Evolutionary conservation across 92 coral and sea anemone species (phyloP).

Genomic region (Bergia puertoricense): DNA sequence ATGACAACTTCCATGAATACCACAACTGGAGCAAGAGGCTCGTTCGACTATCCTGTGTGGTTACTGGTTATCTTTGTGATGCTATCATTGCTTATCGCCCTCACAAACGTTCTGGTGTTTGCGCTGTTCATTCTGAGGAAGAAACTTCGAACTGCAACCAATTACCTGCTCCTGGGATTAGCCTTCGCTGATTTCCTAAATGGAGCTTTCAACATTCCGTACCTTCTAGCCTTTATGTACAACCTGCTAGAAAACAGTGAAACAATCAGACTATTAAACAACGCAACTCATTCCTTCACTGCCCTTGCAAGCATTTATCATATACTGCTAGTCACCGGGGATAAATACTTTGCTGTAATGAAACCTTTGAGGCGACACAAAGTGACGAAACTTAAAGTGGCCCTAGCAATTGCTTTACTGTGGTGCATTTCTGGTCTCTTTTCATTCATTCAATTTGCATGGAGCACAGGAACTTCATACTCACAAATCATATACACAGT

Average conservation of each 20-base stretch:
- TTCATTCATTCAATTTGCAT: neutral
- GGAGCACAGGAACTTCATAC: neutral
- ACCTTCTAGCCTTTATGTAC: neutral
- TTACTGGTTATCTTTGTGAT: neutral
- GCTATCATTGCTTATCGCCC: neutral
- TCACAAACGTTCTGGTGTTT: neutral
- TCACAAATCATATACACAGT: neutral
- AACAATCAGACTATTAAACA: neutral
- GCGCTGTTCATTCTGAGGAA: neutral
- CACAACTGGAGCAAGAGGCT: no score
- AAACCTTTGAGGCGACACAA: neutral
- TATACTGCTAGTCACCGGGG: neutral
- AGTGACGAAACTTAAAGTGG: neutral
- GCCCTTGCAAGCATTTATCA: neutral
- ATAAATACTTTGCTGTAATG: neutral
- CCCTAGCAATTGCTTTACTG: neutral
- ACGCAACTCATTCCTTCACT: neutral
- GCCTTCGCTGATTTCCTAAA: neutral
- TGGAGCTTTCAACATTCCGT: neutral
- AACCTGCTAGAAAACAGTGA: neutral
- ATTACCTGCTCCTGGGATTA: neutral
- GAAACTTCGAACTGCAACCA: conserved; percentile 8
- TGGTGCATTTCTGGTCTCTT: neutral
- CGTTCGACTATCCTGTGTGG: no score
- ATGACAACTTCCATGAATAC: no score